Evolutionary conservation across 2,888 invertebrate species (phyloP).

Genomic region (Cyclophora albipunctata): DNA sequence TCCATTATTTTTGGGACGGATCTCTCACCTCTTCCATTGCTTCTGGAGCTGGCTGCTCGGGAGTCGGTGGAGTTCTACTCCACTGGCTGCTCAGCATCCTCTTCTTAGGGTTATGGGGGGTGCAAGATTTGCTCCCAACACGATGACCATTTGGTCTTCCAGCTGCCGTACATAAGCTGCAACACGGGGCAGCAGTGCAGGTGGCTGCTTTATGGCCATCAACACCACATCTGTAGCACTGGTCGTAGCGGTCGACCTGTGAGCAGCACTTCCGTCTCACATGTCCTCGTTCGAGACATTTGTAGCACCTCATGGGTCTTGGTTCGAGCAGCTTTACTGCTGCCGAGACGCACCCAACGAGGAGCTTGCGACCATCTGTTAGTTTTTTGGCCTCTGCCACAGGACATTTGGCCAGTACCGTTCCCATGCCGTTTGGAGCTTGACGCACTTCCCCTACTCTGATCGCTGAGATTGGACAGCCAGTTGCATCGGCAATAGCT

Average conservation of each 20-base stretch:
- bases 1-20: neutral
- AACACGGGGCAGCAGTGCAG: too few species aligned
- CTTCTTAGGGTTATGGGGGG: too few species aligned
- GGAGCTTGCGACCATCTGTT: neutral
- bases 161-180: too few species aligned
- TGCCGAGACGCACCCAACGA: neutral
- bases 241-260: neutral
- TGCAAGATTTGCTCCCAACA: too few species aligned
- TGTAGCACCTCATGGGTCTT: neutral
- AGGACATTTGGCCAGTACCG: neutral
- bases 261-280: neutral
- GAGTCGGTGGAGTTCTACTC: too few species aligned
- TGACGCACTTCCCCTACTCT: neutral
- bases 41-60: too few species aligned
- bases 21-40: neutral
- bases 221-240: neutral
- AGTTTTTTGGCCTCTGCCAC: neutral
- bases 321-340: constrained; percentile 1
- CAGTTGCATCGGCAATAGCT: neutral
- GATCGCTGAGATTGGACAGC: neutral
- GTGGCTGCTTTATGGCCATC: too few species aligned
- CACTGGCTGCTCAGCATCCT: too few species aligned
- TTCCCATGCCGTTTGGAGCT: too few species aligned
- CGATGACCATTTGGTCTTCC: too few species aligned
- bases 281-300: neutral